Evolutionary conservation across 2,113 vertebrate species (phyloP), one percentile per base, ranked within the genome.

Genomic region (Paraplagusia blochii): DNA sequence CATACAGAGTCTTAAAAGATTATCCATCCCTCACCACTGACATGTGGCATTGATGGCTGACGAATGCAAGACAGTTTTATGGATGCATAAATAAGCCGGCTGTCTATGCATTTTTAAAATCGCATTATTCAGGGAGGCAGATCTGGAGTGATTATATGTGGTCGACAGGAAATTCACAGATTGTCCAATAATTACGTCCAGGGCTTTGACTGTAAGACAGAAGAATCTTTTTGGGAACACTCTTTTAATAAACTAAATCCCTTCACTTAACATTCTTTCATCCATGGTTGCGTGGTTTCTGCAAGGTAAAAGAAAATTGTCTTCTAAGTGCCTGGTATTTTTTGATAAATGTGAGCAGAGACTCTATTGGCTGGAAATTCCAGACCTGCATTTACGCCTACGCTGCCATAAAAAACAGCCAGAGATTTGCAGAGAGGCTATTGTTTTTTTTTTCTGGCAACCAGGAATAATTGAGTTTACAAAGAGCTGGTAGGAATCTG

Each of bases 1-100:
- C 74, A 82, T 55, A 58, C 39, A 45, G 45, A 36, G 59, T 60
- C 62, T 50, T 70, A 66, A 77, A 60, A 69, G 63, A 58, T 58
- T 76, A 87, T 90, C 72, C 74, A 82, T 90, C 81, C 11, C 38
- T 29, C 38, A 85, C 34, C 74, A 69, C 66, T 78, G 83, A 66
- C 79, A 76, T 69, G 58, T 76, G 66, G 62, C 74, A 80, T 74
- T 81, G 83, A 89, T 82, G 82, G 81, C 68, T 67, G 52, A 52
- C 81, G 72, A 87, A 76, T 75, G 75, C 38, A 66, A 82, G 80
- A 58, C 74, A 58, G 71, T 50, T 88, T 85, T 87, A 90, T 85
- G 62, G 83, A 81, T 56, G 65, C 58, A 61, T 89, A 86, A 29
- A 87, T 83, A 79, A 86, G 83, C 77, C 72, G 63, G 73, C 81